Evolutionary conservation across 1,140 invertebrate genomes (phyloP), one percentile per base, ranked within the genome.

Genomic region (Zaprionus davidi): DNA sequence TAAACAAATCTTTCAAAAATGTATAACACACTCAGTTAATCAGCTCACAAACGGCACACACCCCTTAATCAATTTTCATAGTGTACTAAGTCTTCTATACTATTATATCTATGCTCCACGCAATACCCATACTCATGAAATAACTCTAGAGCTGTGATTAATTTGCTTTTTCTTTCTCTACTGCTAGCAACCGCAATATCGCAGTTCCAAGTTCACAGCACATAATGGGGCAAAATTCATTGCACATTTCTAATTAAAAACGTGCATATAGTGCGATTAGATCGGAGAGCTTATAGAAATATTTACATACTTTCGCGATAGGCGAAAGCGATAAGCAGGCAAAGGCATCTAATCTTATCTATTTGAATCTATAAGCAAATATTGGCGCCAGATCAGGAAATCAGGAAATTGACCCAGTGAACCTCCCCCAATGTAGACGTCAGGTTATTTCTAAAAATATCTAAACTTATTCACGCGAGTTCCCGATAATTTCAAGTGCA

Each of bases 181-280:
- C 22, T 34, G 20, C 5, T 13, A 9, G 13, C 41, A 44, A 49
- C 41, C 46, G 51, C 62, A 51, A 24, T 22, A 51, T 41, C 15
- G 53, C 2, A 66, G 57, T 67, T 77, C 41, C 81, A 63, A 60
- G 53, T 65, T 75, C 68, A 64, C 9, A 34, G 31, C 31, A 58
- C 51, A 49, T 55, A 56, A 68, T 38, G 1, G 46, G 72, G 53
- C 53, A 51, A 68, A 49, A 17, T 36, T 24, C 60, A 46, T 38
- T 55, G 46, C 44, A 44, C 7, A 65, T 49, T 77, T 81, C 82
- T 60, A 81, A 81, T 83, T 83, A 85, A 70, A 73, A 84, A 83
- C 81, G 78, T 85, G 70, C 55, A 26, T 36, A 44, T 62, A 26
- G 17, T 31, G 20, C 22, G 34, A 46, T 24, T 64, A 70, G 26